These are phyloP conservation scores for Malurus elegans DNA, from an alignment of 2,113 vertebrate species.

Conservation along the genomic window DNA sequence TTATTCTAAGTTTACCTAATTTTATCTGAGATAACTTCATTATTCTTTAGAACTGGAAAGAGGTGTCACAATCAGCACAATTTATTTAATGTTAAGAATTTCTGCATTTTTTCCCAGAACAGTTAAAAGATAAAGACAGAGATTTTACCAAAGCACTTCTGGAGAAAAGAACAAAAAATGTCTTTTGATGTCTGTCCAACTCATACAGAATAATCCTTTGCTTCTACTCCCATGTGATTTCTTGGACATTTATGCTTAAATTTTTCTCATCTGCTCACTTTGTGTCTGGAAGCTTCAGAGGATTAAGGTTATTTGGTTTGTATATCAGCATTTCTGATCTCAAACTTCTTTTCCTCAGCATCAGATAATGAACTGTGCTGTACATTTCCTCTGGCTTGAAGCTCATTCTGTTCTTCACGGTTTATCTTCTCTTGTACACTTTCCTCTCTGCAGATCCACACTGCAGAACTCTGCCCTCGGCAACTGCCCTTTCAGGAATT, in stretches of 20 bases:
- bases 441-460: not conserved
- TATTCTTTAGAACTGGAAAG: not conserved
- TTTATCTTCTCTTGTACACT: not conserved
- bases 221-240: not conserved
- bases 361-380: not conserved
- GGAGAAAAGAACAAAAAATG: fast-evolving
- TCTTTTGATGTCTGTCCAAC: not conserved
- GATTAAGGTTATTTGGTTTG: not conserved
- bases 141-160: not conserved
- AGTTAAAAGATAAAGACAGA: not conserved
- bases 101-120: not conserved
- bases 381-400: not conserved
- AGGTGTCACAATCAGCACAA: fast-evolving
- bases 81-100: not conserved
- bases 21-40: not conserved
- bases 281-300: not conserved
- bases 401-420: not conserved
- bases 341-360: not conserved
- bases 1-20: not conserved
- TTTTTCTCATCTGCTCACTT: not conserved
- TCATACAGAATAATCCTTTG: not conserved
- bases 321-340: not conserved
- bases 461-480: not conserved
- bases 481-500: not conserved
- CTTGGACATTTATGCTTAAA: not conserved